Base-by-base conservation (phyloP, 64 coral and sea anemone species). In the Anthopleura sola region DNA sequence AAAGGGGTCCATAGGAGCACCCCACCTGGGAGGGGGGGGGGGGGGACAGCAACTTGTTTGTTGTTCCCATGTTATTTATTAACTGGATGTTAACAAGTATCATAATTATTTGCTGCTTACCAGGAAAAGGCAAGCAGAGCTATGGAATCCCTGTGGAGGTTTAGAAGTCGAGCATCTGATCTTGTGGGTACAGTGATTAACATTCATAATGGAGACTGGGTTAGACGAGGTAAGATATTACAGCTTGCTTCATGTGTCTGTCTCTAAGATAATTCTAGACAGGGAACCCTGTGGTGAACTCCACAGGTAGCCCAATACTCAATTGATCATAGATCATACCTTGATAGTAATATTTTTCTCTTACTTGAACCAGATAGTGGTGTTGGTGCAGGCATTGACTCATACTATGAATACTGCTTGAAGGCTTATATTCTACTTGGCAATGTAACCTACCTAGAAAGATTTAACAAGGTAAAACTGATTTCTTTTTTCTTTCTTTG, bases 181-280 rank as follows among this genome's bases (percentile, higher is more conserved):
- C 88, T 99, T 82, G 97, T 99, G 54, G 97, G 97, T 15, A 99
- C 97, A 34, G 97, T 99, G 60, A 99, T 99, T 20, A 99, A 99
- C 49, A 99, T 99, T 78, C 97, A 99, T 85, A 99, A 92, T 95
- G 97, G 97, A 16, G 97, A 95, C 56, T 99, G 97, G 97, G 93
- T 99, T 40, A 89, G 97, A 78, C 86, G 93, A 95, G 97, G 97
- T 95, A 86, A 90, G 68, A 62, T 9, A 56, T 14, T 36, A 50
- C 40, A 44, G 40, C 40, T 8, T 8, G 9, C 9, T 44, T 44
- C 40, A 44, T 44, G 40, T 44, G 4, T 44, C 40, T 44, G n/a
- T n/a, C n/a, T n/a, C n/a, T n/a, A n/a, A n/a, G n/a, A n/a, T n/a
- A n/a, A n/a, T n/a, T n/a, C n/a, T n/a, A n/a, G n/a, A n/a, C n/a